Base-by-base conservation (phyloP, 2,797 vertebrate genomes). In the Arctocebus calabarensis region DNA sequence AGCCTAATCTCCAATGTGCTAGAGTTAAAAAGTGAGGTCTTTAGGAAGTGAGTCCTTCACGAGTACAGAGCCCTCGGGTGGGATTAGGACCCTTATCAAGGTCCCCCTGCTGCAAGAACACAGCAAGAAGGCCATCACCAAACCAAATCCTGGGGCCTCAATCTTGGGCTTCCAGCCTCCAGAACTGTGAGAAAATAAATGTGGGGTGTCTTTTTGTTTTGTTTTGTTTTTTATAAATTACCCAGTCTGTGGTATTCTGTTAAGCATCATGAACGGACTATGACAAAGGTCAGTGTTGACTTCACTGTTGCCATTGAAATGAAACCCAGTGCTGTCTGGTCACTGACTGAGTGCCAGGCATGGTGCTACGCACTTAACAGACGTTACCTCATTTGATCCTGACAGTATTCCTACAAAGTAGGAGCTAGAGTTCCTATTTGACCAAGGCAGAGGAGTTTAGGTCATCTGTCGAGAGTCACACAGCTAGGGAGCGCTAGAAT, bases 1-100 rank as follows among this genome's bases (percentile, higher is more conserved):
- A 34, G 37, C 8, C 29, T 70, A 23, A 22, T 17, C 29, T 48
- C 2, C 0, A 17, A 5, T 2, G 29, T n/a, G 22, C 25, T 1
- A 16, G 16, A 11, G 9, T n/a, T 7, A n/a, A 37, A 62, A 34
- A 27, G 29, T 17, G 55, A 20, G n/a, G 70, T 20, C 20, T n/a
- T 5, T 61, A 29, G 22, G 66, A 62, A 5, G 37, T 19, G 29
- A 7, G 13, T 14, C 11, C 10, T 12, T 43, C 7, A 23, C 1
- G 1, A 43, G 25, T 37, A 5, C 25, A 25, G 17, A 16, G 22
- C 25, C 22, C 4, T 27, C 20, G 5, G 40, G 23, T 16, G 71
- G 40, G 71, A 74, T 27, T 27, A 25, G 37, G 66, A 37, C 20
- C 37, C 70, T 43, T 73, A 25, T 43, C 25, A 73, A 27, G 23